Conservation (phyloP, 2,113 vertebrate species). For the Sminthopsis crassicaudata region DNA sequence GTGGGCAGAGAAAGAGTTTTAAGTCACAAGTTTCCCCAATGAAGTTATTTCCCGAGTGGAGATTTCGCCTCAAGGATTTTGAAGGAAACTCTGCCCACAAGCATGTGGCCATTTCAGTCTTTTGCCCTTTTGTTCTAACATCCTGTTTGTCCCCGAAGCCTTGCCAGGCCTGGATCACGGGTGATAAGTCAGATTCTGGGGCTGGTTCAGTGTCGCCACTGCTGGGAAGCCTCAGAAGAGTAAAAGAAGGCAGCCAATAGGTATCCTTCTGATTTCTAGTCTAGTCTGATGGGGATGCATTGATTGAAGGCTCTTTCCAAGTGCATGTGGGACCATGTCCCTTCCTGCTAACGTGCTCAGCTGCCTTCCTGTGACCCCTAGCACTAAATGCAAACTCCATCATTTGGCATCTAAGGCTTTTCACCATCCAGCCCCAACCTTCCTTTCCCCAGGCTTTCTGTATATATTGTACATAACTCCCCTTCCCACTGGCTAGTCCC, state of each 20-base stretch:
- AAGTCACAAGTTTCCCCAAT: conserved; percentile 15
- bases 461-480: too few species aligned
- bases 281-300: background rate
- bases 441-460: background rate
- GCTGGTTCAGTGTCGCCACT: background rate
- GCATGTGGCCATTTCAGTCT: background rate
- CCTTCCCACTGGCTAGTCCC: background rate
- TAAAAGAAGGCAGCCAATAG: background rate
- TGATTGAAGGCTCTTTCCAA: background rate
- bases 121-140: conserved; percentile 8
- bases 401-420: background rate
- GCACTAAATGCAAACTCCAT: background rate
- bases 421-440: background rate
- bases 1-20: background rate
- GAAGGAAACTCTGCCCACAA: conserved; percentile 31
- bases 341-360: background rate
- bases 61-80: background rate
- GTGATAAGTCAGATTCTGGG: background rate
- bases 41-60: conserved; percentile 14
- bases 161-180: background rate
- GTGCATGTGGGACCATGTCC: fast-evolving
- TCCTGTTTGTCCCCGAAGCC: conserved; percentile 43
- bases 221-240: background rate
- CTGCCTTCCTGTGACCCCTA: background rate
- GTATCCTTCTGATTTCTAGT: background rate